Percentiles rank a stretch among this genome's conserved stretches.
Evolutionary conservation across 2,888 invertebrate genomes (phyloP).

Genomic region (Drosophila algonquin): DNA sequence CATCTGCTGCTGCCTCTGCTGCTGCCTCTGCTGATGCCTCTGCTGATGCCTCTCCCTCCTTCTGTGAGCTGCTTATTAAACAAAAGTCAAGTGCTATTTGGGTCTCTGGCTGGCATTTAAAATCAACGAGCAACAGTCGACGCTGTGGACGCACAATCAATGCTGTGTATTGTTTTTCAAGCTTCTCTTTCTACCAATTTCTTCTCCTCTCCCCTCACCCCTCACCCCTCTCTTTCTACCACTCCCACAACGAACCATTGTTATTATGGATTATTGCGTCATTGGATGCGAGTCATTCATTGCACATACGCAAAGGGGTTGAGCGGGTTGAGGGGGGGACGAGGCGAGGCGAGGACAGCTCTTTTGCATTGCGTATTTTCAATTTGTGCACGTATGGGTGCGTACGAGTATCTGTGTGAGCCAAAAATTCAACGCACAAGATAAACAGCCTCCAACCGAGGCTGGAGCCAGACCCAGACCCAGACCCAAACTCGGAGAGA

Average conservation of each 20-base stretch:
- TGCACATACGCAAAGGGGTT: constrained; percentile 48
- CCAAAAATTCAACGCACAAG: constrained; percentile 61
- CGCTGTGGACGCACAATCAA: constrained; percentile 31
- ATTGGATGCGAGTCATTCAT: constrained; percentile 36
- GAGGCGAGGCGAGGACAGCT: constrained; percentile 13
- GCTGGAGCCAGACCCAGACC: constrained; percentile 14
- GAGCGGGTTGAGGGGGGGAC: background rate
- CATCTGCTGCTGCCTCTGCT: background rate
- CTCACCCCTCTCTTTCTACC: background rate
- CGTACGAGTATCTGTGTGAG: constrained; percentile 12
- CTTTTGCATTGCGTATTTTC: constrained; percentile 66
- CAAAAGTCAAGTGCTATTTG: constrained; percentile 69
- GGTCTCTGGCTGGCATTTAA: constrained; percentile 55
- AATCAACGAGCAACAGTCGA: constrained; percentile 39
- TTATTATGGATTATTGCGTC: constrained; percentile 71
- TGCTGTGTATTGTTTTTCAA: constrained; percentile 38
- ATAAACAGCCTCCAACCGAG: constrained; percentile 44
- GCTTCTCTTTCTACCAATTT: constrained; percentile 5
- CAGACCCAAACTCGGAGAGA: no score
- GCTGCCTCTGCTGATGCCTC: background rate
- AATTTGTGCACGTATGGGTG: constrained; percentile 44
- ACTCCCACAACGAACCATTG: constrained; percentile 49
- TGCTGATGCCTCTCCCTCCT: background rate
- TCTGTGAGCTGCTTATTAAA: constrained; percentile 58
- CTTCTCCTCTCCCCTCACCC: background rate